Base-by-base conservation (phyloP, 2,888 invertebrate species). In the Melangyna quadrimaculata region DNA sequence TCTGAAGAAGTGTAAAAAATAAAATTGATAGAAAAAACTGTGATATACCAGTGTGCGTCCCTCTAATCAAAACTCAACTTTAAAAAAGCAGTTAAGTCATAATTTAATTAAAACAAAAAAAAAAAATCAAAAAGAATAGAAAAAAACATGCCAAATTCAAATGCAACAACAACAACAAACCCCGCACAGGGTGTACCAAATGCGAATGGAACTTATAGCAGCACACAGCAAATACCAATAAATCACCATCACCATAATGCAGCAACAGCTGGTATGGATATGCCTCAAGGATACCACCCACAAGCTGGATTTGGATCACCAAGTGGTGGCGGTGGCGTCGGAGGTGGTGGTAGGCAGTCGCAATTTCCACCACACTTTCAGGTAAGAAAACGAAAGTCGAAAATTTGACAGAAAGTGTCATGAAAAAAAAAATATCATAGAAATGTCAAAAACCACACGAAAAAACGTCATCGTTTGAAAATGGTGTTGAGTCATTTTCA, bases 341-440 rank as follows among this genome's bases (percentile, higher is more conserved):
- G 63, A 7, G 57, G 61, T 12, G 78, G 59, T 27, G 55, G 53
- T n/a, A 57, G 32, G 35, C 63, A 74, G n/a, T 72, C 87, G 65
- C 88, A 88, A 29, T 88, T 88, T 81, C 87, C 88, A 29, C 71
- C 81, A 81, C 87, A 88, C 70, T 88, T 88, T 88, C 88, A 87
- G 87, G 88, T 88, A 80, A 32, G 3, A 65, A 8, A 19, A 14
- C 12, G 1, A 10, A 19, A 10, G 0, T n/a, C 14, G 6, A 24
- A 63, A 43, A 27, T 43, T 1, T 27, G 63, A 29, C 61, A 24
- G 29, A 59, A 24, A 59, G 7, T 17, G 27, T 17, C 22, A 29
- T 43, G 32, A 19, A 14, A 37, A 35, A 37, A n/a, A 51, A 67
- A 69, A 35, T 65, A 17, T 59, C 45, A 61, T 63, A 69, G 45